Conservation (phyloP, 1,140 invertebrate species). For the Tetragonula clypearis region DNA sequence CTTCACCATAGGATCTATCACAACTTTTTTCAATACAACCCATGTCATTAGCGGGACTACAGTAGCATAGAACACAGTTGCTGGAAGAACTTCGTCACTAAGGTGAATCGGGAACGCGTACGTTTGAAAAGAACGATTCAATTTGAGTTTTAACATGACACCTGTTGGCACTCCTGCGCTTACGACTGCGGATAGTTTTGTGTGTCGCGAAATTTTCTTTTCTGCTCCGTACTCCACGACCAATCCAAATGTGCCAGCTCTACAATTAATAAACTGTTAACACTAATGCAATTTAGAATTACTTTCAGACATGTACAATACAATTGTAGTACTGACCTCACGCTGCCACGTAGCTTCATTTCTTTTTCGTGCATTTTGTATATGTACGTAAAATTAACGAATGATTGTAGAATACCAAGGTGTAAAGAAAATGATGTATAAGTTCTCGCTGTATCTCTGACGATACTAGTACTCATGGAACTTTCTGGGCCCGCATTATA, state of each 20-base stretch:
- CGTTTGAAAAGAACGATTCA: constrained; percentile 92
- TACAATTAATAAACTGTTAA: constrained; percentile 72
- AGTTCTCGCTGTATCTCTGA: constrained; percentile 87
- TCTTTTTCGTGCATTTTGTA: constrained; percentile 90
- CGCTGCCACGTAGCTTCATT: constrained; percentile 87
- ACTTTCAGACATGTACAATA: constrained; percentile 51
- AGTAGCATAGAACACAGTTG: constrained; percentile 96
- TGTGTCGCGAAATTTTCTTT: constrained; percentile 95
- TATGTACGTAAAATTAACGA: constrained; percentile 88
- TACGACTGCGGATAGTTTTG: constrained; percentile 92
- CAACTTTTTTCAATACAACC: constrained; percentile 90
- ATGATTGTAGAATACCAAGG: constrained; percentile 92
- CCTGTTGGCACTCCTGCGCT: constrained; percentile 92
- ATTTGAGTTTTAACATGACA: constrained; percentile 93
- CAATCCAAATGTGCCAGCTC: constrained; percentile 93
- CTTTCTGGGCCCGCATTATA: constrained; percentile 89
- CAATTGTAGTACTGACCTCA: constrained; percentile 86
- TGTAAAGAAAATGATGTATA: constrained; percentile 87
- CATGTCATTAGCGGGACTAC: constrained; percentile 91
- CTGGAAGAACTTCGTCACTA: constrained; percentile 94
- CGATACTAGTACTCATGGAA: constrained; percentile 90
- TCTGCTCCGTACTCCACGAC: constrained; percentile 95
- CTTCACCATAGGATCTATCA: constrained; percentile 93
- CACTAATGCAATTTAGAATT: neutral
- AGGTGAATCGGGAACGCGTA: constrained; percentile 95